phyloP scores from a whole-genome alignment of 2,797 vertebrate genomes.

The Xenentodon cancila region DNA sequence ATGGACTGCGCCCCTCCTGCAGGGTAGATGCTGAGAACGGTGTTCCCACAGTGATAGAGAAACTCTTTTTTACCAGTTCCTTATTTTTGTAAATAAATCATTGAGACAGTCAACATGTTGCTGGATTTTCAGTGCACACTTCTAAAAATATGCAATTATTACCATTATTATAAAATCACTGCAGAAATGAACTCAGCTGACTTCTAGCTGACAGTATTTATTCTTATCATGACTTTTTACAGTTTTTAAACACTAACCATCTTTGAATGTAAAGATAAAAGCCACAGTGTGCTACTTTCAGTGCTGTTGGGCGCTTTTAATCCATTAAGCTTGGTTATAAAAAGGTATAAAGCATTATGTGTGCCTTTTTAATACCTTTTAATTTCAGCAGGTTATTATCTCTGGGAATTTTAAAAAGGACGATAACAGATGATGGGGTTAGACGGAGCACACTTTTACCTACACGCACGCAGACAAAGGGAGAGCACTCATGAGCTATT shows the following conservation, averaged over 20 bases:
- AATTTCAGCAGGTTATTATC: conserved; percentile 54
- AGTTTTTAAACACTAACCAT: not conserved
- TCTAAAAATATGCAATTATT: too few relatives aligned
- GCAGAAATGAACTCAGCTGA: too few relatives aligned
- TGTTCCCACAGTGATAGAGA: conserved; percentile 17
- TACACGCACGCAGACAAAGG: conserved; percentile 14
- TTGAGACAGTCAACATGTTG: not conserved
- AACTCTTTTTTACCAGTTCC: too few relatives aligned
- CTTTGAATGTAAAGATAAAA: conserved; percentile 12
- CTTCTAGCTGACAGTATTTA: too few relatives aligned
- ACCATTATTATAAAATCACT: too few relatives aligned
- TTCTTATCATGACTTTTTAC: not conserved
- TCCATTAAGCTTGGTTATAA: conserved; percentile 33
- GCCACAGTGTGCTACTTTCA: not conserved
- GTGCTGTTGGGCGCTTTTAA: conserved; percentile 36
- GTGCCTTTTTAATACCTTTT: conserved; percentile 52
- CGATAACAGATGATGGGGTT: conserved; percentile 16
- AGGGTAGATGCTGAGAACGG: conserved; percentile 75
- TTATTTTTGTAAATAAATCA: too few relatives aligned
- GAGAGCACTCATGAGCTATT: conserved; percentile 32
- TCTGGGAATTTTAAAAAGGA: conserved; percentile 29
- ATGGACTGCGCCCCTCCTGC: conserved; percentile 54
- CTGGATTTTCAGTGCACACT: too few relatives aligned
- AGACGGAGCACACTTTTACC: conserved; percentile 7
- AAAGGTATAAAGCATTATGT: conserved; percentile 28